phyloP scores from a whole-genome alignment of 2,797 vertebrate genomes.

The Mallotus villosus region DNA sequence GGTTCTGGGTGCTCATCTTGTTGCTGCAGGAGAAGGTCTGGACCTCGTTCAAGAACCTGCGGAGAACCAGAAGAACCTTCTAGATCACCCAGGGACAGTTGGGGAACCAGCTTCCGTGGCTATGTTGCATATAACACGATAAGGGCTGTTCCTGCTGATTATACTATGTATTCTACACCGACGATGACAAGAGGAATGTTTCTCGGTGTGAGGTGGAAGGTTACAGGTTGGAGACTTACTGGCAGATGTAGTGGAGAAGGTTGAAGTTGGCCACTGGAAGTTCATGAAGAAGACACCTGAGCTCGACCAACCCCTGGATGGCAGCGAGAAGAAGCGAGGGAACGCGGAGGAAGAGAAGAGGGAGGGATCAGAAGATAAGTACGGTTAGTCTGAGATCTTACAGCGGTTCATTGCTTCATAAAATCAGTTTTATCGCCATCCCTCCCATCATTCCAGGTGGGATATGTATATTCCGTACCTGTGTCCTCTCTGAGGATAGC shows the following conservation, averaged over 20 bases:
- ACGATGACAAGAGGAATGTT: background rate
- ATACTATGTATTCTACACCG: background rate
- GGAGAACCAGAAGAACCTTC: conserved; percentile 3
- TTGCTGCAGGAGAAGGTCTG: conserved; percentile 75
- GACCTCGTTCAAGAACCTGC: conserved; percentile 79
- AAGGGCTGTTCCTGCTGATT: background rate
- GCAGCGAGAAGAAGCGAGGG: background rate
- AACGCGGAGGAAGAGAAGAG: background rate
- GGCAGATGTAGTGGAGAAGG: conserved; percentile 79
- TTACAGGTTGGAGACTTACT: conserved; percentile 54
- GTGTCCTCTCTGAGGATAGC: conserved; percentile 56
- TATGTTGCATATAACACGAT: no score
- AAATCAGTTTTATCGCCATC: no score
- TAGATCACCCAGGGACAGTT: background rate
- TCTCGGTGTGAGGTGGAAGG: no score
- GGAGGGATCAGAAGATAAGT: background rate
- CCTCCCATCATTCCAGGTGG: no score
- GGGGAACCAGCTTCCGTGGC: no score
- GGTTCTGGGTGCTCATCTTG: conserved; percentile 78
- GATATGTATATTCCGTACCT: conserved; percentile 48
- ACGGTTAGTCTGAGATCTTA: background rate
- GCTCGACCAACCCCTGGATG: conserved; percentile 66
- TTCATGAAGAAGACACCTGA: conserved; percentile 72
- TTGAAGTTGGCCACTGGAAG: conserved; percentile 79
- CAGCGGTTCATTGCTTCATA: no score